Evolutionary conservation across 2,113 vertebrate species (phyloP).

Genomic region (Charina bottae): DNA sequence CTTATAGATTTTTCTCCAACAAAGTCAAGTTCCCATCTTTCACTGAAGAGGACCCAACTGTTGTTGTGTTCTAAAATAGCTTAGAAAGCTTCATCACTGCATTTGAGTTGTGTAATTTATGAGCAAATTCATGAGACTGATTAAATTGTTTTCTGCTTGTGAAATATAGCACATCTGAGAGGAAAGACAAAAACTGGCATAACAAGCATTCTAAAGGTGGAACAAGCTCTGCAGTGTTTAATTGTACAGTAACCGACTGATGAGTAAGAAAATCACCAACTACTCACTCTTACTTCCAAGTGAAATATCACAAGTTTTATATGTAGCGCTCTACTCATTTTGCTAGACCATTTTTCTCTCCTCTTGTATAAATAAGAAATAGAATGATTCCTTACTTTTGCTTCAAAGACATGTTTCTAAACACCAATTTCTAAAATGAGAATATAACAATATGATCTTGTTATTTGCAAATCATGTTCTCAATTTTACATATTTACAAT

Average conservation of each 20-base stretch:
- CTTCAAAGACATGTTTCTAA: background rate
- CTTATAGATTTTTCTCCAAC: background rate
- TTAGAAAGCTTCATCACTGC: background rate
- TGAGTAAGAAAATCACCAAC: background rate
- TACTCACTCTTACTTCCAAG: background rate
- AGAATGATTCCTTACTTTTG: constrained; percentile 15
- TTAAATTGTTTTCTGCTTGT: background rate
- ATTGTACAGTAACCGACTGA: background rate
- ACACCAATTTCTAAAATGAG: background rate
- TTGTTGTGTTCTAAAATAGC: background rate
- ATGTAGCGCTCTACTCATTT: background rate
- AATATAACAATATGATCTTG: background rate
- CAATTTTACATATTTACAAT: background rate
- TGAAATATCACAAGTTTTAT: background rate
- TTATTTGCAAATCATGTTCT: background rate
- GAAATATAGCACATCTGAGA: constrained; percentile 20
- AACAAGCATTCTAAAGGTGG: background rate
- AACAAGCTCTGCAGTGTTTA: background rate
- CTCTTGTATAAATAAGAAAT: background rate
- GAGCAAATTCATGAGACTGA: background rate
- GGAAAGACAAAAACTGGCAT: background rate
- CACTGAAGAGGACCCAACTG: background rate
- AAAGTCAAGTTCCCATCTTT: background rate
- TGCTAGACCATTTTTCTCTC: background rate
- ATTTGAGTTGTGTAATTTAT: background rate